Percentiles rank a stretch among this genome's conserved stretches.
phyloP scores from a whole-genome alignment of 2,888 invertebrate species.

The Acleris sparsana region DNA sequence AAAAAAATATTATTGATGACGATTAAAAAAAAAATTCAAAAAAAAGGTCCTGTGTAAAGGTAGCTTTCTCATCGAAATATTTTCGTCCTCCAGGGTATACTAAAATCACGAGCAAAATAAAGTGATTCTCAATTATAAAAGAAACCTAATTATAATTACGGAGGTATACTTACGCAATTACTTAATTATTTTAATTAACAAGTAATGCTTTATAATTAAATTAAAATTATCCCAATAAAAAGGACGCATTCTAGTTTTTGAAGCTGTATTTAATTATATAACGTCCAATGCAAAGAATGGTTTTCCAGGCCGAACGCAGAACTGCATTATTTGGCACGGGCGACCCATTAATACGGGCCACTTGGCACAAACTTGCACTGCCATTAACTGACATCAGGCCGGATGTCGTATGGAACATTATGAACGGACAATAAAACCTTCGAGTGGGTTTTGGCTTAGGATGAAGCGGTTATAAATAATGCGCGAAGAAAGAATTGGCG shows the following conservation, averaged over 20 bases:
- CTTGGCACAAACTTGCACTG: constrained; percentile 67
- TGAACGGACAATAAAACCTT: constrained; percentile 76
- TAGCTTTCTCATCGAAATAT: too few species aligned
- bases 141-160: too few species aligned
- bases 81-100: too few species aligned
- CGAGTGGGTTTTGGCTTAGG: constrained; percentile 54
- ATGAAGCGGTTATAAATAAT: constrained; percentile 33
- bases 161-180: too few species aligned
- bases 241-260: background rate
- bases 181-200: too few species aligned
- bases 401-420: constrained; percentile 77
- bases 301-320: constrained; percentile 47
- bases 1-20: too few species aligned
- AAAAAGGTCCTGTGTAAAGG: too few species aligned
- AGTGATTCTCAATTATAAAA: too few species aligned
- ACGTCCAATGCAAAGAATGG: constrained; percentile 31
- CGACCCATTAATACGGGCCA: constrained; percentile 64
- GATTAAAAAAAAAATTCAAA: too few species aligned
- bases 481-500: constrained; percentile 49
- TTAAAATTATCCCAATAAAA: constrained; percentile 2
- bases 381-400: constrained; percentile 77
- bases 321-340: constrained; percentile 71
- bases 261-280: constrained; percentile 29
- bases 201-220: too few species aligned
- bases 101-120: too few species aligned